Base-by-base conservation (phyloP, 1,140 invertebrate genomes). In the Meloidogyne floridensis region DNA sequence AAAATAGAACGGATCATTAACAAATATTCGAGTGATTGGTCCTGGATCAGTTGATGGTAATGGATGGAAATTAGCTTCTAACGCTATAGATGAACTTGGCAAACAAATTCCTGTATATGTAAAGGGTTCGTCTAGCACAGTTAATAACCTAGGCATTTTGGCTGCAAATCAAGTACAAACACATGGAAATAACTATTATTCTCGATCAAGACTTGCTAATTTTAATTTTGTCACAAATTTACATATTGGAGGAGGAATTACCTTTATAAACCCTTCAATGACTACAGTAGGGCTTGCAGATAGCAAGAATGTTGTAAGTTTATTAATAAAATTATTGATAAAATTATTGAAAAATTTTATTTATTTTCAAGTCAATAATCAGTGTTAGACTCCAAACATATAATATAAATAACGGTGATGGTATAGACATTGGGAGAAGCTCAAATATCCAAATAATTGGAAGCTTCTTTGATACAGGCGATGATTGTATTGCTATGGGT, bases 361-460 rank as follows among this genome's bases (percentile, higher is more conserved):
- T 65, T 65, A 65, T 65, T n/a, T 74, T 74, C 7, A 32, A 74
- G 72, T 32, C 47, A 51, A 42, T 77, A 18, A 51, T 51, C 0
- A 69, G 10, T 69, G 59, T 42, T 42, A 2, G 32, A 3, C 20
- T 51, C 6, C 75, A 77, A 77, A 77, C 75, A 5, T 77, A 42
- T 69, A 51, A 77, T 18, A 51, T 70, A 15, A 77, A 77, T 51
- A 77, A 77, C 70, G 75, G 53, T 56, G 75, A 77, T 69, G 75
- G 75, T 10, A 42, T 77, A n/a, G 75, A 77, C 13, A 65, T 65
- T 65, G 75, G 43, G 5, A 53, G 32, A 32, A 77, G 75, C 18
- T 4, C 43, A 13, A 77, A 77, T 8, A 69, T 51, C 11, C 32
- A 42, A 42, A 51, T 77, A 13, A 42, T 53, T 51, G 47, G 47